Evolutionary conservation across 2,888 invertebrate genomes (phyloP), one percentile per base, ranked within the genome.

Genomic region (Netelia virgata): DNA sequence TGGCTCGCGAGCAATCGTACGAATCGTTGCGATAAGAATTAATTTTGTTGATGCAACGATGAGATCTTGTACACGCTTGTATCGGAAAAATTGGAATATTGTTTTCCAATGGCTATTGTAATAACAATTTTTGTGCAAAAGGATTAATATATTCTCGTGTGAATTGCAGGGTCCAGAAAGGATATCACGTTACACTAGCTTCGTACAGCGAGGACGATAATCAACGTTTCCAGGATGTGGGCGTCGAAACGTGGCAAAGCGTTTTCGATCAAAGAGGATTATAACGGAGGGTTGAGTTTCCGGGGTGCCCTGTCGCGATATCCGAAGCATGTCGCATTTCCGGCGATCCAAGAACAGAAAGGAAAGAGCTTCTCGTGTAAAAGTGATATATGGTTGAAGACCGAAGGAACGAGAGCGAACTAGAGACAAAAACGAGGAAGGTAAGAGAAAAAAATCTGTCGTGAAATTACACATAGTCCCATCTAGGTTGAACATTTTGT

Each of bases 391-490:
- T 41, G 66, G 14, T 61, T 55, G 47, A n/a, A 41, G 68, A 74
- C 28, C 28, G 50, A 55, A 66, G 63, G 72, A 14, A 66, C 70
- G 74, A 75, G 66, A 53, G 78, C 66, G 69, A 74, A 75, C 61
- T 57, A 41, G 36, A 36, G 20, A 3, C n/a, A n/a, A 14, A 50
- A 43, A 5, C 1, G 9, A 16, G 20, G 64, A 43, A 18, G 43
- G 9, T 43, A 57, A 55, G 20, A 28, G 50, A n/a, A 11, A 28
- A 28, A 43, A 66, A 55, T 41, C 64, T 66, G 14, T 80, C 16
- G 16, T 59, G 59, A 68, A 84, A 82, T 81, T 85, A 81, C 80
- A 86, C 77, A n/a, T n/a, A 68, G 83, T 63, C 61, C 82, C 82
- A 85, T 85, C 66, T 78, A 70, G 75, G 79, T 85, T 8, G 18